Percentiles rank a stretch among this genome's conserved stretches.
Evolutionary conservation across 2,113 vertebrate species (phyloP).

Genomic region (Amia ocellicauda): DNA sequence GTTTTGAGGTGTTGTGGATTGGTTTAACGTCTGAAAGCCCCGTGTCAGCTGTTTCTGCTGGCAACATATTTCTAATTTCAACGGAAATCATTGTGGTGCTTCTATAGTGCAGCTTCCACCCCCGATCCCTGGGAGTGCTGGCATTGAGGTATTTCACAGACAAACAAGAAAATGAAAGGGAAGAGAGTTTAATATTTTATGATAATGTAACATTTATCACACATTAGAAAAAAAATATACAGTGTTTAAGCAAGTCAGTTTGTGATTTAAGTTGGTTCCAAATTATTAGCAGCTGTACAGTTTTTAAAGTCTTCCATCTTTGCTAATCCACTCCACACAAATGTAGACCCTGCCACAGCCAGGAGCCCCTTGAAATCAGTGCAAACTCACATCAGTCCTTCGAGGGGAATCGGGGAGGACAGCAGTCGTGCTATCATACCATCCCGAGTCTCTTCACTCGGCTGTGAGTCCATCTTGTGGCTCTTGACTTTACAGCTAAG

Average conservation of each 20-base stretch:
- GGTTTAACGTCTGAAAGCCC: too few species aligned
- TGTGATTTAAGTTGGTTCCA: background rate
- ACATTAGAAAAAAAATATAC: slow-evolving; percentile 26
- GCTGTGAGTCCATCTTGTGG: background rate
- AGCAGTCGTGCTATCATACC: background rate
- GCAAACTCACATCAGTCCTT: background rate
- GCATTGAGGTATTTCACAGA: too few species aligned
- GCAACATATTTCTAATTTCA: too few species aligned
- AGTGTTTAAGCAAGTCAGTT: slow-evolving; percentile 16
- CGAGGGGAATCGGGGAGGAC: background rate
- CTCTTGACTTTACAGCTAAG: background rate
- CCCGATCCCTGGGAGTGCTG: too few species aligned
- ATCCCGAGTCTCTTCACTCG: background rate
- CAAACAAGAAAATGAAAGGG: slow-evolving; percentile 6
- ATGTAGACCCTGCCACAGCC: background rate
- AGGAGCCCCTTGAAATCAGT: background rate
- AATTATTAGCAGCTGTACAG: slow-evolving; percentile 13
- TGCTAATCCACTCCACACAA: background rate
- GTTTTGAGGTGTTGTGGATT: too few species aligned
- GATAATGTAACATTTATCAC: slow-evolving; percentile 25
- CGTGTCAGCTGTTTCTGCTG: too few species aligned
- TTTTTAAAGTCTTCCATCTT: slow-evolving; percentile 1
- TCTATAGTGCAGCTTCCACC: too few species aligned
- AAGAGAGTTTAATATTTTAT: slow-evolving; percentile 28
- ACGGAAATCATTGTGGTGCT: too few species aligned